Evolutionary conservation across 2,888 invertebrate species (phyloP).

Genomic region (Anagyrus pseudococci): DNA sequence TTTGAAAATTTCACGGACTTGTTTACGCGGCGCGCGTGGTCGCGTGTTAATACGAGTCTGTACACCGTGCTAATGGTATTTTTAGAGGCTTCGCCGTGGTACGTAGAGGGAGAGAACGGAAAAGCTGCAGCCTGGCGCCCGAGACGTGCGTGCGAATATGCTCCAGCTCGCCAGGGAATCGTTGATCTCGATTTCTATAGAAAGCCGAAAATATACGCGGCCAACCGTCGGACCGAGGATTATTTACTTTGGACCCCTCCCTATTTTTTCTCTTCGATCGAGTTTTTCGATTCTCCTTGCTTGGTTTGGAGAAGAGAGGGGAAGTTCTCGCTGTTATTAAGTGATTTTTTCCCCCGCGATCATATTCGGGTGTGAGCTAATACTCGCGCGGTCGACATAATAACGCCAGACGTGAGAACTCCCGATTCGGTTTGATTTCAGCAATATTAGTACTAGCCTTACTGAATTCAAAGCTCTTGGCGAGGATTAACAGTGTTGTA

Average conservation of each 20-base stretch:
- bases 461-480: too few relatives aligned
- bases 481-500: too few relatives aligned
- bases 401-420: slow-evolving; percentile 20
- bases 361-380: slow-evolving; percentile 11
- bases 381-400: slow-evolving; percentile 2
- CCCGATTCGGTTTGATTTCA: slow-evolving; percentile 18
- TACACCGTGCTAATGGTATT: not conserved
- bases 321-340: slow-evolving; percentile 31
- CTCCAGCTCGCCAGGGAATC: slow-evolving; percentile 17
- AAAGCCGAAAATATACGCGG: slow-evolving; percentile 34
- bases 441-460: too few relatives aligned
- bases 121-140: too few relatives aligned
- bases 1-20: not conserved
- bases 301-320: slow-evolving; percentile 14
- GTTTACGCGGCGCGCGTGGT: not conserved
- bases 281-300: slow-evolving; percentile 29
- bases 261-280: slow-evolving; percentile 27
- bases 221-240: slow-evolving; percentile 21
- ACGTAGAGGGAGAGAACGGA: not conserved
- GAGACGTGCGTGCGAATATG: slow-evolving; percentile 31
- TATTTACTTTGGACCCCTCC: slow-evolving; percentile 25
- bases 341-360: slow-evolving; percentile 22
- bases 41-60: too few relatives aligned
- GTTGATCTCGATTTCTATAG: slow-evolving; percentile 24
- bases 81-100: too few relatives aligned